phyloP scores from a whole-genome alignment of 1,140 invertebrate genomes.

The Luehdorfia chinensis region DNA sequence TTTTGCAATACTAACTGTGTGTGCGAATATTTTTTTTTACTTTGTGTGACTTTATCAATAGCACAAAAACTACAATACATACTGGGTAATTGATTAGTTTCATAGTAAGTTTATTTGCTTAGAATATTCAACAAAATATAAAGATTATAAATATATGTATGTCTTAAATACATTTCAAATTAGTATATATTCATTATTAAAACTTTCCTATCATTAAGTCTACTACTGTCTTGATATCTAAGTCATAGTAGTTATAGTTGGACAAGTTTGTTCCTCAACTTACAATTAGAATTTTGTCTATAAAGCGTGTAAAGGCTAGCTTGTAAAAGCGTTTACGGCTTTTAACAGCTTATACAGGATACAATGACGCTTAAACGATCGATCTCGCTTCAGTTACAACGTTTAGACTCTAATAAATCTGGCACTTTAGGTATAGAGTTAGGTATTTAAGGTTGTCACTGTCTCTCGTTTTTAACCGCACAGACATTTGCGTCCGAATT shows the following conservation, averaged over 20 bases:
- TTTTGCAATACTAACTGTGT: conserved; percentile 5
- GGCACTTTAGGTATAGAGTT: conserved; percentile 35
- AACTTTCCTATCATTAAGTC: conserved; percentile 53
- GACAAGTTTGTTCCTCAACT: conserved; percentile 26
- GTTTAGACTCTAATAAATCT: conserved; percentile 43
- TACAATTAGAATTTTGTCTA: conserved; percentile 34
- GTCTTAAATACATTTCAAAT: conserved; percentile 36
- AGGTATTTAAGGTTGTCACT: conserved; percentile 6
- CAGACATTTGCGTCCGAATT: conserved; percentile 41
- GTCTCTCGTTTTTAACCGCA: conserved; percentile 31
- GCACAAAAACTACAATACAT: conserved; percentile 16
- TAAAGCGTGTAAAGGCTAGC: conserved; percentile 40
- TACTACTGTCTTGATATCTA: conserved; percentile 52
- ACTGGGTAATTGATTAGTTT: conserved; percentile 14
- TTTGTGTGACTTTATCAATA: background rate
- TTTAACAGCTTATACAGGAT: conserved; percentile 50
- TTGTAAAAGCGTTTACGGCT: no score
- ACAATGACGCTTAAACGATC: conserved; percentile 48
- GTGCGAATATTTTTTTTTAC: conserved; percentile 2
- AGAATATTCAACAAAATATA: no score
- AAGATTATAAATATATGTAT: conserved; percentile 22
- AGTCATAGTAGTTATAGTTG: conserved; percentile 60
- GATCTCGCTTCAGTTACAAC: conserved; percentile 61
- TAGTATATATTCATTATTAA: conserved; percentile 44
- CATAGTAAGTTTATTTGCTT: background rate